Evolutionary conservation across 2,888 invertebrate species (phyloP).

Genomic region (Morpho deidamia): DNA sequence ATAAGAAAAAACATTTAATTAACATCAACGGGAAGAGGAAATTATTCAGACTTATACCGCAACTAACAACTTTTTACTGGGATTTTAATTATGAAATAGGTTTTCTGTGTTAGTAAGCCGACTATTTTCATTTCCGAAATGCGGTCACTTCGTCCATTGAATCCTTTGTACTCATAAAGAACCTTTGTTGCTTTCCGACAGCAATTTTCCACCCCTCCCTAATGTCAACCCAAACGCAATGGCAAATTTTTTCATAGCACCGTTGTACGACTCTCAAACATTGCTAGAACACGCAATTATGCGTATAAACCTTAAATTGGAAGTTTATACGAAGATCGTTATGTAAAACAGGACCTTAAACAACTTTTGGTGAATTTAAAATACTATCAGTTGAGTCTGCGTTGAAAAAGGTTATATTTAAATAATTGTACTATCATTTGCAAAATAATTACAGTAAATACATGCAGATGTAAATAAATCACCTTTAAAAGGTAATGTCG

Average conservation of each 20-base stretch:
- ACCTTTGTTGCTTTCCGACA: conserved; percentile 22
- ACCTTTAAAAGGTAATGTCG: too few relatives aligned
- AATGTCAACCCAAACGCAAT: conserved; percentile 23
- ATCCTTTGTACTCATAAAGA: conserved; percentile 25
- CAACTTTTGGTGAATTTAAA: conserved; percentile 58
- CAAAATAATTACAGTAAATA: too few relatives aligned
- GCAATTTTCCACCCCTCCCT: conserved; percentile 25
- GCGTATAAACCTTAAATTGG: conserved; percentile 37
- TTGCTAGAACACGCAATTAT: conserved; percentile 35
- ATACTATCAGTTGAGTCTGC: conserved; percentile 50
- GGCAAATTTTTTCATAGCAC: conserved; percentile 19
- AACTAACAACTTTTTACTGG: neutral
- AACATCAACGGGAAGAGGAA: too few relatives aligned
- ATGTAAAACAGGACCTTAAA: conserved; percentile 64
- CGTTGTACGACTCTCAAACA: conserved; percentile 30
- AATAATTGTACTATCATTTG: conserved; percentile 17
- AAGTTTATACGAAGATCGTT: conserved; percentile 51
- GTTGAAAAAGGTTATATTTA: conserved; percentile 33
- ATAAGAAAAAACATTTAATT: too few relatives aligned
- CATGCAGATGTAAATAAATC: too few relatives aligned
- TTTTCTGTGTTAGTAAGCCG: conserved; percentile 15
- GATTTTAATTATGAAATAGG: conserved; percentile 15
- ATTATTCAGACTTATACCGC: neutral
- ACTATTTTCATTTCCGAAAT: conserved; percentile 21
- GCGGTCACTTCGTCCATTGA: conserved; percentile 26